Percentiles rank a stretch among this genome's conserved stretches.
These are phyloP conservation scores for Teinopalpus imperialis DNA, from an alignment of 2,888 invertebrate species.

Conservation along the genomic window DNA sequence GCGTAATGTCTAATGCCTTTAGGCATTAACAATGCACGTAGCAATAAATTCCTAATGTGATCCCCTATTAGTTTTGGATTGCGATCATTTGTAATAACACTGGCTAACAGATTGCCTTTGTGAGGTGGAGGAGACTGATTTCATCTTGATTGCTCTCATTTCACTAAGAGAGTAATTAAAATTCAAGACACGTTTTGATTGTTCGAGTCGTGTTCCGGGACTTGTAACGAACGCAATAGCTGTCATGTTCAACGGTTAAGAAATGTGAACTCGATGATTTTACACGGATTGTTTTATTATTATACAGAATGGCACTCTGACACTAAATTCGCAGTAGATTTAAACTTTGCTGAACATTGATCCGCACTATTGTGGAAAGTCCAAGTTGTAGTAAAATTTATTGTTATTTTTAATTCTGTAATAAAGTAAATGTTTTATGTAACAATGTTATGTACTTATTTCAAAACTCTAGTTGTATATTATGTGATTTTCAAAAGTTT, in stretches of 20 bases:
- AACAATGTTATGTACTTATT: too few species aligned
- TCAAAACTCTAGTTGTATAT: too few species aligned
- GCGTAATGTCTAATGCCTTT: conserved; percentile 20
- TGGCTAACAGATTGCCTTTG: background rate
- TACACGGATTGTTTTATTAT: too few species aligned
- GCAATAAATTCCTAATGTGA: conserved; percentile 19
- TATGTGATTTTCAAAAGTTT: too few species aligned
- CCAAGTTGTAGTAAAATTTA: too few species aligned
- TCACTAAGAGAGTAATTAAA: conserved; percentile 17
- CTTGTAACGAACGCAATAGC: conserved; percentile 8
- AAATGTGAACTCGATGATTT: background rate
- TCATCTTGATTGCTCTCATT: conserved; percentile 8
- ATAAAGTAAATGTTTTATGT: too few species aligned
- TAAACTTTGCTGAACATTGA: too few species aligned
- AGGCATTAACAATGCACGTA: conserved; percentile 20
- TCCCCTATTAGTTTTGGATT: conserved; percentile 18
- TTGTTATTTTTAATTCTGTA: too few species aligned
- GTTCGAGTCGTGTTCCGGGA: conserved; percentile 6
- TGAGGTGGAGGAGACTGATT: conserved; percentile 3
- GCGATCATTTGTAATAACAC: conserved; percentile 16
- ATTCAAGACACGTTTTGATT: conserved; percentile 14
- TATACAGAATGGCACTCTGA: too few species aligned
- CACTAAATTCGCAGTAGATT: too few species aligned
- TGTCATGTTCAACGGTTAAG: background rate
- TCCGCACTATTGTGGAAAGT: too few species aligned